A percentile compares a stretch with the other conserved stretches of the same genome.
These are phyloP conservation scores for Micrasema minimum DNA, from an alignment of 1,140 invertebrate species.

Conservation along the genomic window DNA sequence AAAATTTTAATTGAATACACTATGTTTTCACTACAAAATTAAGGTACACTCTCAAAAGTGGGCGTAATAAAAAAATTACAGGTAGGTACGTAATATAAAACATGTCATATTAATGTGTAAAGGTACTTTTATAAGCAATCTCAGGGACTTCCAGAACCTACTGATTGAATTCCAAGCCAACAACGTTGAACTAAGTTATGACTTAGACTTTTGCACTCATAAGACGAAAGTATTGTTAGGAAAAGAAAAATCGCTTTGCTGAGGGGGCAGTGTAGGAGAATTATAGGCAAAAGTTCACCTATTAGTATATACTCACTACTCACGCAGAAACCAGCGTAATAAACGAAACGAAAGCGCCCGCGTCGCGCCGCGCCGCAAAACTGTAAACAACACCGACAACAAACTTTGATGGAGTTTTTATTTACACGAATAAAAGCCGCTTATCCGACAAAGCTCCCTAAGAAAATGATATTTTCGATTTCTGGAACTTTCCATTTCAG, in stretches of 20 bases:
- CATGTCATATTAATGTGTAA: too few species aligned
- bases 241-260: neutral
- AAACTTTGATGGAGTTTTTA: conserved; percentile 49
- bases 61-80: too few species aligned
- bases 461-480: conserved; percentile 35
- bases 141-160: too few species aligned
- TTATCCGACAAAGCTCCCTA: conserved; percentile 24
- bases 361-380: too few species aligned
- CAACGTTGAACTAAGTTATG: too few species aligned
- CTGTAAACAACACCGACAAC: conserved; percentile 38
- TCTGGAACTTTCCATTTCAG: conserved; percentile 5
- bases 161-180: too few species aligned
- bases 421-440: conserved; percentile 41
- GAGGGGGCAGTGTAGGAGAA: conserved; percentile 22
- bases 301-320: conserved; percentile 43
- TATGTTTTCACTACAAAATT: too few species aligned
- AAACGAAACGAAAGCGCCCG: conserved; percentile 49
- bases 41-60: too few species aligned
- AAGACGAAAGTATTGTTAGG: conserved; percentile 3
- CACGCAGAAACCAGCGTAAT: conserved; percentile 40
- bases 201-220: neutral
- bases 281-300: conserved; percentile 45
- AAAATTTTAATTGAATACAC: too few species aligned
- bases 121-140: too few species aligned
- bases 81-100: too few species aligned